Evolutionary conservation across 2,797 vertebrate species (phyloP).

Genomic region (Helostoma temminkii): DNA sequence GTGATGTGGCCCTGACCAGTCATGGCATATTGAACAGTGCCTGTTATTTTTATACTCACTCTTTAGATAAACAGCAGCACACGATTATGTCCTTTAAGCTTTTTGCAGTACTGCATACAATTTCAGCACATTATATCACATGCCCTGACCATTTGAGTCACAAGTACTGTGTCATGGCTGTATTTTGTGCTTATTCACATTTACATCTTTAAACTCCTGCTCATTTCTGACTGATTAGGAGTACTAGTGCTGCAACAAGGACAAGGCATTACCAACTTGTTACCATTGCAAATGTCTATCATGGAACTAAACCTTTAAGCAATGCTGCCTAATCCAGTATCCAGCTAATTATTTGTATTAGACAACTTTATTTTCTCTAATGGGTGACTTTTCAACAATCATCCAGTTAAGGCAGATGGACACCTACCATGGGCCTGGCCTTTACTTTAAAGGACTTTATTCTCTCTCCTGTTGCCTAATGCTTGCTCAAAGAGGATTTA

Average conservation of each 20-base stretch:
- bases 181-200: not conserved
- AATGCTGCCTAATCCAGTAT: not conserved
- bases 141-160: too few species aligned
- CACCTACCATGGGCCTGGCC: too few species aligned
- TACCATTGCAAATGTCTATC: not conserved
- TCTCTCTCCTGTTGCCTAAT: too few species aligned
- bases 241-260: not conserved
- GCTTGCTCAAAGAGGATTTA: too few species aligned
- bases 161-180: too few species aligned
- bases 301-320: not conserved
- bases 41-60: not conserved
- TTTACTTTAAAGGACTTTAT: too few species aligned
- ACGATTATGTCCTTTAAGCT: not conserved
- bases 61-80: not conserved
- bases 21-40: not conserved
- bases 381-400: not conserved
- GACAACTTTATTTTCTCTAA: too few species aligned
- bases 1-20: not conserved
- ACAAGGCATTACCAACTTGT: not conserved
- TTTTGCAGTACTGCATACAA: not conserved
- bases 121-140: too few species aligned
- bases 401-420: too few species aligned
- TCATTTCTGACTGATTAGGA: not conserved
- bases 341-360: not conserved
- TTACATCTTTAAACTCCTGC: not conserved